Evolutionary conservation across 1,140 invertebrate species (phyloP), one percentile per base, ranked within the genome.

Genomic region (Trachymyrmex septentrionalis): DNA sequence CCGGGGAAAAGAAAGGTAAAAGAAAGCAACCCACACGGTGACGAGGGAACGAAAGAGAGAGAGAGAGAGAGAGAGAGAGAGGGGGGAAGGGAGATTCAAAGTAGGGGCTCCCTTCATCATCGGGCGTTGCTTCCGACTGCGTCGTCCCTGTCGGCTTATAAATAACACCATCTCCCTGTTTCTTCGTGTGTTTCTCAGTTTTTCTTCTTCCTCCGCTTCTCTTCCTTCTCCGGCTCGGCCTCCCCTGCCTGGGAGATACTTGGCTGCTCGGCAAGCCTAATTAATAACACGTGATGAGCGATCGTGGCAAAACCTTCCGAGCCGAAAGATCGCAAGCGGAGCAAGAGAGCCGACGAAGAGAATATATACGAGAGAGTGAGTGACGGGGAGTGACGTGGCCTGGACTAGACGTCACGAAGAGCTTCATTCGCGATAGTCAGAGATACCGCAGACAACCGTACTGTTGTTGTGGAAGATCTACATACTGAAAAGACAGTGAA

Each of bases 201-300:
- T 93, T 92, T 93, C 89, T 91, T 91, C 84, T 85, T 87, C 88
- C 72, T 84, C 12, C 38, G 75, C 73, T 66, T 84, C 90, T 84
- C 90, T 64, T 75, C 86, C 48, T 67, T 64, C 75, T 27, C 67
- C 44, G n/a, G 48, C 67, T 75, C 57, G 53, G 30, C 12, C 6
- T 61, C 57, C 72, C 34, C 50, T 34, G 73, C 61, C 21, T 44
- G 85, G 21, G 66, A 86, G 85, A 86, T 86, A 81, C 77, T 86
- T 82, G 53, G 30, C 63, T 63, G 59, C 67, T 73, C 75, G 84
- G 38, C 90, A 84, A 77, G 92, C 91, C 93, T 95, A 95, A 95
- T 95, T 95, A 95, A 95, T 94, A 95, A 93, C 94, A 93, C 94
- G 92, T 93, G 94, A 95, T 93, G 93, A 94, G 90, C 92, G 91